These are phyloP conservation scores for Eueremaeus valkanovi DNA, from an alignment of 2,888 invertebrate genomes.

Conservation along the genomic window DNA sequence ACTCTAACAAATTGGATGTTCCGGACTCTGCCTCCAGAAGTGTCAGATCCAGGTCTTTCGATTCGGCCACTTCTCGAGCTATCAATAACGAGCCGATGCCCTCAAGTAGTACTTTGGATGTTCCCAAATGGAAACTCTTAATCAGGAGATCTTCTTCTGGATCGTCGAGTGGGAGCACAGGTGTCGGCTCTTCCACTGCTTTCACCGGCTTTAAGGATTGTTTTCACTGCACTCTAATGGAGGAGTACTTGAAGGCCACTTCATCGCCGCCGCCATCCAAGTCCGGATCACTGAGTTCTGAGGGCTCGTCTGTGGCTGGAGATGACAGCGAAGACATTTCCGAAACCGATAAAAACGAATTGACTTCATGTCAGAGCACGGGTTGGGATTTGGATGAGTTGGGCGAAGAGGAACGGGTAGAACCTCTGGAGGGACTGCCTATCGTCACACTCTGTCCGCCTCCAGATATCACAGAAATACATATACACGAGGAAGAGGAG, in stretches of 20 bases:
- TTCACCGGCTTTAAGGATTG: constrained; percentile 36
- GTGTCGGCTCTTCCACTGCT: neutral
- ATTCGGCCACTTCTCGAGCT: constrained; percentile 29
- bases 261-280: constrained; percentile 29
- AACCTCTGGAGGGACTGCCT: constrained; percentile 41
- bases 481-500: constrained; percentile 14
- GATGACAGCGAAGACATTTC: constrained; percentile 15
- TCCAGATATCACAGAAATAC: constrained; percentile 14
- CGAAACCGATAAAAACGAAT: neutral
- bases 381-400: constrained; percentile 38
- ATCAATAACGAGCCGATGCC: neutral
- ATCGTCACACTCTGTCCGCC: constrained; percentile 41
- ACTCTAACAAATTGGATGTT: constrained; percentile 15
- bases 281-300: constrained; percentile 38
- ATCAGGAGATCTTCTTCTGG: constrained; percentile 40
- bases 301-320: constrained; percentile 32
- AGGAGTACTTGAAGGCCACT: constrained; percentile 30
- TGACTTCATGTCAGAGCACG: neutral
- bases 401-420: neutral
- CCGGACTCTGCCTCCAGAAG: constrained; percentile 27
- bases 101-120: constrained; percentile 35
- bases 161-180: constrained; percentile 18
- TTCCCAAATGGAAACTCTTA: constrained; percentile 43
- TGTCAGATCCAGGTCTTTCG: constrained; percentile 36
- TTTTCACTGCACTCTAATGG: constrained; percentile 37